Evolutionary conservation across 2,888 invertebrate genomes (phyloP), one percentile per base, ranked within the genome.

Genomic region (Brachyopa scutellaris): DNA sequence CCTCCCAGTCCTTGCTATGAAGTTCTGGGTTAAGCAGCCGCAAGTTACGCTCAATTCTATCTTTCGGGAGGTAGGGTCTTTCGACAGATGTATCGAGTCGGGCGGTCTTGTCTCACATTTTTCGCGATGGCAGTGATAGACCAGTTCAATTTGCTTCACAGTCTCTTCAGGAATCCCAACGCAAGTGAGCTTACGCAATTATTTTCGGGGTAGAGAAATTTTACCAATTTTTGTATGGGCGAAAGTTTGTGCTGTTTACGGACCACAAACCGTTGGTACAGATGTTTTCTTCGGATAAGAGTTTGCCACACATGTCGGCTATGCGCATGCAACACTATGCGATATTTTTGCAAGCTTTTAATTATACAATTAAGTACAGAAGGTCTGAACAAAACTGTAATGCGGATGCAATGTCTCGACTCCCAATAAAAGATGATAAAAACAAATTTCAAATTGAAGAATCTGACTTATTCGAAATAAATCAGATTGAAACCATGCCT

Each of bases 51-150:
- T n/a, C n/a, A n/a, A n/a, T n/a, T n/a, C n/a, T n/a, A n/a, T n/a
- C n/a, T n/a, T n/a, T n/a, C n/a, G n/a, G n/a, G n/a, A n/a, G n/a
- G n/a, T n/a, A n/a, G n/a, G n/a, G n/a, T n/a, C n/a, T n/a, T n/a
- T n/a, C n/a, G n/a, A n/a, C n/a, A n/a, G n/a, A n/a, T n/a, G n/a
- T n/a, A n/a, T n/a, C n/a, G n/a, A n/a, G n/a, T n/a, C n/a, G 85
- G 1, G 86, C 89, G 3, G 88, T 88, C 5, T 64, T 89, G 15
- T 85, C 85, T 1, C 89, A 89, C 59, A 84, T 84, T 9, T 86
- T 84, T 31, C 72, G 70, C 26, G 87, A 89, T 84, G 87, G 88
- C 17, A 72, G 80, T 33, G 88, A 89, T 78, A 74, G 87, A 45
- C 89, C 88, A 8, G 87, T 90, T 6, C 38, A 61, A 11, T 23